These are phyloP conservation scores for Etheostoma perlongum DNA, from an alignment of 2,797 vertebrate species.

Conservation along the genomic window DNA sequence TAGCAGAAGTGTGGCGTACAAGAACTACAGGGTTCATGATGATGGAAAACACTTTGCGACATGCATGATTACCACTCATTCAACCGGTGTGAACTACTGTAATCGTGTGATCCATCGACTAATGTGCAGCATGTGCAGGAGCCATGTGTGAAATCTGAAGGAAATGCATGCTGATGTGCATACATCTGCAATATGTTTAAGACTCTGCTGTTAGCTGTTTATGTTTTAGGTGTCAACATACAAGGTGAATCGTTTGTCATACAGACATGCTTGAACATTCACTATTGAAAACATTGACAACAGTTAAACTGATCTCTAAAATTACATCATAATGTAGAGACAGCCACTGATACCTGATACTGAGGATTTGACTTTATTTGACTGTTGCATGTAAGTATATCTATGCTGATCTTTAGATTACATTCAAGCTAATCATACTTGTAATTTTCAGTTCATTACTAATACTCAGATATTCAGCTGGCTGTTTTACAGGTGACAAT, in stretches of 20 bases:
- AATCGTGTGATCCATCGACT: constrained; percentile 58
- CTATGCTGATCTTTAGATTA: constrained; percentile 10
- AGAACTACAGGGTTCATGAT: constrained; percentile 48
- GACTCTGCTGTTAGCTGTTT: constrained; percentile 21
- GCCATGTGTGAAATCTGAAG: constrained; percentile 51
- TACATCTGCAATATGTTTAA: constrained; percentile 12
- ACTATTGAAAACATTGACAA: background rate
- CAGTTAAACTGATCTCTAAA: background rate
- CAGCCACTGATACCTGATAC: background rate
- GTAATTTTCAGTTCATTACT: constrained; percentile 26
- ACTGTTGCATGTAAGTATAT: background rate
- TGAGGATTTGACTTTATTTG: background rate
- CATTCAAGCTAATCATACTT: background rate
- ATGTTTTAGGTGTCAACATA: background rate
- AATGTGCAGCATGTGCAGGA: constrained; percentile 58
- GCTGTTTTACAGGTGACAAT: constrained; percentile 23
- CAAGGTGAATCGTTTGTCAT: background rate
- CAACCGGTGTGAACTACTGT: constrained; percentile 54
- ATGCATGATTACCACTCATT: constrained; percentile 71
- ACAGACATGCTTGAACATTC: background rate
- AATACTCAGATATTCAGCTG: constrained; percentile 15
- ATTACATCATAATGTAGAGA: background rate
- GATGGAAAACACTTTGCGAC: constrained; percentile 70
- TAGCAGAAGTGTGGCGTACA: constrained; percentile 58
- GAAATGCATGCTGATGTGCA: constrained; percentile 7